Evolutionary conservation across 2,888 invertebrate species (phyloP).

Genomic region (Eupeodes latifasciatus): DNA sequence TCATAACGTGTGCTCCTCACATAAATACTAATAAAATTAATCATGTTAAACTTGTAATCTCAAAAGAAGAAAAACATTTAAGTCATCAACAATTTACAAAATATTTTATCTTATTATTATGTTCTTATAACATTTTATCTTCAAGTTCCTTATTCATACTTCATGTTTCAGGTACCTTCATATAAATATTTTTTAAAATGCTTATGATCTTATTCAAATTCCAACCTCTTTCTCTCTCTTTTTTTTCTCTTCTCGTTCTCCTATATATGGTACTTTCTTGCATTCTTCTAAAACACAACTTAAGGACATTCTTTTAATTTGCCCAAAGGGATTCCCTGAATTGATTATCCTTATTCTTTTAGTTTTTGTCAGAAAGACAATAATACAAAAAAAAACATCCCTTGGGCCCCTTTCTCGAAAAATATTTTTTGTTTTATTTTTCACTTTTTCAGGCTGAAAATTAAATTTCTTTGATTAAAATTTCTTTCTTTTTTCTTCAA

Average conservation of each 20-base stretch:
- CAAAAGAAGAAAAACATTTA: neutral
- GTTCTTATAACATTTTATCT: neutral
- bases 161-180: neutral
- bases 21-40: too few species aligned
- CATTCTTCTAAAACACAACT: constrained; percentile 21
- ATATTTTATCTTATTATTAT: neutral
- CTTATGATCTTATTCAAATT: constrained; percentile 32
- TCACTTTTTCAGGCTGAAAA: constrained; percentile 30
- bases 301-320: constrained; percentile 47
- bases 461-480: constrained; percentile 69
- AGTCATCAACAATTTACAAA: neutral
- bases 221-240: constrained; percentile 2
- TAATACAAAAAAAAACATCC: constrained; percentile 26
- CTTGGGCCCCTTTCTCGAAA: neutral
- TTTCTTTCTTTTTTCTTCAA: constrained; percentile 66
- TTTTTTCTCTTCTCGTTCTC: neutral
- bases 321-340: constrained; percentile 38
- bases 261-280: neutral
- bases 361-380: constrained; percentile 48
- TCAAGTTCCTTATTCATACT: neutral
- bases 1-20: too few species aligned
- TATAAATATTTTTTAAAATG: constrained; percentile 7
- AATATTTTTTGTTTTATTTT: constrained; percentile 14
- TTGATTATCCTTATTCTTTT: constrained; percentile 58
- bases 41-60: neutral